Conservation (phyloP, 1,140 invertebrate species). For the Galendromus occidentalis region DNA sequence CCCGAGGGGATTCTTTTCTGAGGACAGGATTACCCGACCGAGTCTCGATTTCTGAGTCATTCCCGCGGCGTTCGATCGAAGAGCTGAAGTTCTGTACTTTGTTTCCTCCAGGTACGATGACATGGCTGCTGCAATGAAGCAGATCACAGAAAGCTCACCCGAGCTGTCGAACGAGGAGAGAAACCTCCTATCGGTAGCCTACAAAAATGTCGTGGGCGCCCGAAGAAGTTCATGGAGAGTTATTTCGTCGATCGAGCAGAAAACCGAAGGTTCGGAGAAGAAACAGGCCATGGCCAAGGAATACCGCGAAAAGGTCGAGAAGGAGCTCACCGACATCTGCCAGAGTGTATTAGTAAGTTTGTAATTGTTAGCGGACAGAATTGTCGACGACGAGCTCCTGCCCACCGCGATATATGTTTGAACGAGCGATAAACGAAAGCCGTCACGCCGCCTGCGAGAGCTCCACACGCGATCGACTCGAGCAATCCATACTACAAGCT, state of each 20-base stretch:
- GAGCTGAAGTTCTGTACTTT: too few relatives aligned
- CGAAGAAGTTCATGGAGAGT: constrained; percentile 92
- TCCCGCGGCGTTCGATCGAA: too few relatives aligned
- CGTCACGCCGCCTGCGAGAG: too few relatives aligned
- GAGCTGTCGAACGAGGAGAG: constrained; percentile 92
- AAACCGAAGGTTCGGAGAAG: constrained; percentile 77
- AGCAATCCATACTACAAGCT: too few relatives aligned
- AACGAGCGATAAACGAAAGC: too few relatives aligned
- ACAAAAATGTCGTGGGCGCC: constrained; percentile 97
- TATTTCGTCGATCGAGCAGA: constrained; percentile 96
- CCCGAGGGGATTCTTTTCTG: too few relatives aligned
- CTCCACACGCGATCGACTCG: too few relatives aligned
- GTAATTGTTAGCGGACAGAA: background rate
- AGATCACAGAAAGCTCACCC: constrained; percentile 75
- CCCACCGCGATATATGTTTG: too few relatives aligned
- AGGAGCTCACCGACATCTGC: constrained; percentile 93
- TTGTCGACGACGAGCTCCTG: too few relatives aligned
- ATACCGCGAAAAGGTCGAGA: constrained; percentile 94
- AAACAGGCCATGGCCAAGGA: constrained; percentile 97
- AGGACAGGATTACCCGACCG: too few relatives aligned
- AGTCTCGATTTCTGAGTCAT: too few relatives aligned
- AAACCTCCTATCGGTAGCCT: constrained; percentile 91
- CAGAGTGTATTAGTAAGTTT: constrained; percentile 82
- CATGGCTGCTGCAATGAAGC: constrained; percentile 75
- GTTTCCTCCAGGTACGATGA: constrained; percentile 31